Base-by-base conservation (phyloP, 2,888 invertebrate species). In the Sphaerophoria rueppellii region DNA sequence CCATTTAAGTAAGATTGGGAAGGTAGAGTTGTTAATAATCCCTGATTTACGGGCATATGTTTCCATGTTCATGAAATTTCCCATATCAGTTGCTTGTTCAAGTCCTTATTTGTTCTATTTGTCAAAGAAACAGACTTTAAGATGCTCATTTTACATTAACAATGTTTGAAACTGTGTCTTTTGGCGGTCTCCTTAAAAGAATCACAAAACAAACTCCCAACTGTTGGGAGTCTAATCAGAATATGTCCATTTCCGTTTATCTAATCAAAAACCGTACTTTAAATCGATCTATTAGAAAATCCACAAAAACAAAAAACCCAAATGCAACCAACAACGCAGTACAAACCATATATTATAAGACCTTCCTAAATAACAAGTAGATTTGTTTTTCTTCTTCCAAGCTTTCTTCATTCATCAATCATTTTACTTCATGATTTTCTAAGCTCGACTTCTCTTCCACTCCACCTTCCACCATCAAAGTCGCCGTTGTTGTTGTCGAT, bases 361-460 rank as follows among this genome's bases (percentile, higher is more conserved):
- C 75, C 9, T 55, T 14, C 46, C 50, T 63, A 12, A 50, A 65
- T 73, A 48, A 6, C 34, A 6, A 32, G 12, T n/a, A 6, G 12
- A 4, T 16, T 32, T 48, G 6, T 61, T 61, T 37, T 46, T 50
- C n/a, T 24, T 67, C 52, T 40, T 37, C 5, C 54, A 52, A 34
- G 14, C 14, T 69, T 63, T 40, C 46, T 54, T 55, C 9, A 50
- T 74, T 70, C 37, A 55, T 75, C 40, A 63, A 71, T 58, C 65
- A 58, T 43, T 11, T 57, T 65, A 52, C 9, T 52, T 52, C n/a
- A 14, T 79, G 12, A 32, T 37, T 67, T 77, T 46, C 46, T 32
- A 60, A 73, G 65, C 50, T 63, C 34, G 72, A 77, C 67, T 82
- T 77, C 60, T 54, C 37, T 50, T 63, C 74, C 63, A 14, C 6